phyloP scores from a whole-genome alignment of 1,140 invertebrate genomes.

The Drosophila melanogaster region DNA sequence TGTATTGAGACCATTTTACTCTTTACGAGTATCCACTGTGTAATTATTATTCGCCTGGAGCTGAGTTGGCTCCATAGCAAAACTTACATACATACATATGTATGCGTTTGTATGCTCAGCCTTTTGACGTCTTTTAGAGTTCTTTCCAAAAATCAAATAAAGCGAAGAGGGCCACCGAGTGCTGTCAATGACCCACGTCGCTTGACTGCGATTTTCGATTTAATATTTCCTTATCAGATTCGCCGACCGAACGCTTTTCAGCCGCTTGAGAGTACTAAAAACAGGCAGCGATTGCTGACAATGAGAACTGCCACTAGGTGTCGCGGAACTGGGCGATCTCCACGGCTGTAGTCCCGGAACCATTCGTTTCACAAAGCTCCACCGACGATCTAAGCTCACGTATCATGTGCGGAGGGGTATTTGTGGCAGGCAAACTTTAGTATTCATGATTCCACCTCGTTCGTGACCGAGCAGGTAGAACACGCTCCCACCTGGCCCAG shows the following conservation, averaged over 20 bases:
- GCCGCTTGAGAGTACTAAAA: background rate
- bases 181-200: constrained; percentile 49
- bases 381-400: constrained; percentile 1
- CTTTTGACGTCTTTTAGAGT: no score
- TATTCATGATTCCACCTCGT: constrained; percentile 62
- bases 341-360: background rate
- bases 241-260: background rate
- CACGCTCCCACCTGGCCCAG: constrained; percentile 14
- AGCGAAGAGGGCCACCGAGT: background rate
- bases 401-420: constrained; percentile 5
- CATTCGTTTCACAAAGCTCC: background rate
- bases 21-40: background rate
- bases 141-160: background rate
- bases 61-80: background rate
- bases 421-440: constrained; percentile 13
- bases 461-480: constrained; percentile 61
- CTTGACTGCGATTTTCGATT: background rate
- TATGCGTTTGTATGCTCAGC: background rate
- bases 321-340: background rate
- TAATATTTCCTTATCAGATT: background rate
- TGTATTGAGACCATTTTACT: background rate
- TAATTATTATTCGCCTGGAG: background rate
- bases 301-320: background rate
- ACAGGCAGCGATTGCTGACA: background rate
- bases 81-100: background rate